phyloP scores from a whole-genome alignment of 2,888 invertebrate species.

The Cataglyphis cursor region DNA sequence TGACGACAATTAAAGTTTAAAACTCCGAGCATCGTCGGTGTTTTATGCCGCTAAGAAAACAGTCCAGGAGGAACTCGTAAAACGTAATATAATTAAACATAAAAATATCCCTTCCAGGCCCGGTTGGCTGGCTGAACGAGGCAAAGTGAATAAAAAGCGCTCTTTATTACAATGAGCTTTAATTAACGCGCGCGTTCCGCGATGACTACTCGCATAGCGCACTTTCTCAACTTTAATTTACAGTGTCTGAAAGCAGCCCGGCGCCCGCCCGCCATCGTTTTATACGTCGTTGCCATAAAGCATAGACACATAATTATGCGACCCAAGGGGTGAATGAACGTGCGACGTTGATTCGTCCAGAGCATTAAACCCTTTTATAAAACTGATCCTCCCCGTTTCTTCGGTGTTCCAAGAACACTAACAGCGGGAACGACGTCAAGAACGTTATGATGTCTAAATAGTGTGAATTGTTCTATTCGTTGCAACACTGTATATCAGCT shows the following conservation, averaged over 20 bases:
- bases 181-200: conserved; percentile 81
- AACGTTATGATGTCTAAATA: conserved; percentile 32
- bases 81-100: conserved; percentile 83
- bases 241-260: conserved; percentile 77
- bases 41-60: conserved; percentile 71
- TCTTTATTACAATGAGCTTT: conserved; percentile 85
- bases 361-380: conserved; percentile 70
- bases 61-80: conserved; percentile 74
- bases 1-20: conserved; percentile 80
- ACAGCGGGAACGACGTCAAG: neutral
- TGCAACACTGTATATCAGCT: neutral
- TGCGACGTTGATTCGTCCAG: conserved; percentile 71
- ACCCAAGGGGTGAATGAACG: conserved; percentile 73
- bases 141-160: conserved; percentile 81
- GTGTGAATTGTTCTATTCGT: conserved; percentile 19
- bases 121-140: conserved; percentile 75
- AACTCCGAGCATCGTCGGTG: conserved; percentile 63
- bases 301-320: conserved; percentile 79
- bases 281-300: conserved; percentile 76
- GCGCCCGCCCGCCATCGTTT: conserved; percentile 69
- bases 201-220: conserved; percentile 79
- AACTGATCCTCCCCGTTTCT: conserved; percentile 5
- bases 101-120: conserved; percentile 78
- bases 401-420: neutral
- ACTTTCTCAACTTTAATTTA: conserved; percentile 83